Base-by-base conservation (phyloP, 2,113 vertebrate genomes). In the Cynoglossus semilaevis region DNA sequence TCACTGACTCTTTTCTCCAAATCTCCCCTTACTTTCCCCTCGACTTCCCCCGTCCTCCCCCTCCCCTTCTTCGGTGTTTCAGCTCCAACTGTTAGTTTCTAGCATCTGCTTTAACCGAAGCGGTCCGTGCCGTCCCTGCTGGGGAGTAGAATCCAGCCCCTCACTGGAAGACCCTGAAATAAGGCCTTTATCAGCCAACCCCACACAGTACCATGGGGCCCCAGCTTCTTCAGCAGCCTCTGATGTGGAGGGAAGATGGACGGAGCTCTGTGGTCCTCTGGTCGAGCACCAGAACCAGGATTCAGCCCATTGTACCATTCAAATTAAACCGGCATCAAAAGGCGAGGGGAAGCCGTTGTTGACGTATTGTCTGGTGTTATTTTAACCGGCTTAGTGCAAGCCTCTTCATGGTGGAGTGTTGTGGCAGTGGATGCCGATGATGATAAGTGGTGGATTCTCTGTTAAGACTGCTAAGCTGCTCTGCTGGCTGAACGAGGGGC, bases 281-380 rank as follows among this genome's bases (percentile, higher is more conserved):
- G 87, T 86, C 85, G 74, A 87, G 81, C 85, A 87, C 81, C 85
- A 90, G 84, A 89, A 88, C n/a, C 83, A 86, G 84, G 86, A 88
- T 88, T 88, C 85, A 76, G 77, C 70, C 76, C 72, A 88, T 88
- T 90, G 87, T 90, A 82, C 77, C 82, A 84, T 86, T 88, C 80
- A 87, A 89, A 90, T 90, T 88, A 88, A 87, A 80, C 81, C 85
- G 84, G 87, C 86, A 87, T 89, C 87, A 90, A 89, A 88, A 86
- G 82, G 85, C 80, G 85, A 87, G 80, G 80, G 77, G 82, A 86
- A 87, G 85, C 83, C 82, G 85, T 85, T 88, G 86, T 88, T 79
- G 83, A 75, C 74, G 85, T 87, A 86, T 89, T 86, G 88, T 86
- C 85, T 86, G 43, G 80, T 89, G 84, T 88, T 88, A 85, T 87